Evolutionary conservation across 2,113 vertebrate species (phyloP), one percentile per base, ranked within the genome.

Genomic region (Romanogobio albipinnatus): DNA sequence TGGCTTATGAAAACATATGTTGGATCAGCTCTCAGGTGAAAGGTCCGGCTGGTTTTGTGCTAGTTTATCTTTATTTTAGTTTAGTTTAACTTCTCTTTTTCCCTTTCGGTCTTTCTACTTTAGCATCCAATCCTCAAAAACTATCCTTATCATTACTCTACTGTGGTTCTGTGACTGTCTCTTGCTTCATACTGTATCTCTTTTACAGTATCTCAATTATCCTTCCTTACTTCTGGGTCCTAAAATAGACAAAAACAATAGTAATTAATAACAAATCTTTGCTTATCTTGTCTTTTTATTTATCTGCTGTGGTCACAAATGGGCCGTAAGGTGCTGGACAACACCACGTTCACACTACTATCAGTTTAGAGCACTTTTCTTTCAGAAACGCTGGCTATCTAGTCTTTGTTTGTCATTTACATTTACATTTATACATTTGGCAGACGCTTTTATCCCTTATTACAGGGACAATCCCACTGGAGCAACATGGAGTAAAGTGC

Each of bases 1-100:
- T 92, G 92, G 92, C 90, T 92, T 90, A 93, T 88, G 91, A 92
- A 93, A 94, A 94, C 94, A 94, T 81, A 89, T 93, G 93, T 95
- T 90, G 88, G 87, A 92, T 92, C 92, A 92, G 91, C 88, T 83
- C 85, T 83, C 78, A 94, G 93, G 93, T 94, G 93, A 94, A 93
- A 93, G 90, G 93, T 93, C 91, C 53, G 39, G 68, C 90, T 56
- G 33, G 77, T 76, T 84, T 87, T 74, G 82, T 75, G 43, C 76
- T 84, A 68, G 74, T 68, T 79, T 62, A 75, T 56, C 17, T 56
- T 56, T 56, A 26, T 14, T 29, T 75, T 39, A 39, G 33, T 10
- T 10, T 70, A 43, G 19, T 70, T 43, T 70, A 43, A 70, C 66
- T 70, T 22, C 66, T 19, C 11, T 24, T 66, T 76, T 51, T 62